Evolutionary conservation across 2,113 vertebrate genomes (phyloP).

Genomic region (Ailurus styani): DNA sequence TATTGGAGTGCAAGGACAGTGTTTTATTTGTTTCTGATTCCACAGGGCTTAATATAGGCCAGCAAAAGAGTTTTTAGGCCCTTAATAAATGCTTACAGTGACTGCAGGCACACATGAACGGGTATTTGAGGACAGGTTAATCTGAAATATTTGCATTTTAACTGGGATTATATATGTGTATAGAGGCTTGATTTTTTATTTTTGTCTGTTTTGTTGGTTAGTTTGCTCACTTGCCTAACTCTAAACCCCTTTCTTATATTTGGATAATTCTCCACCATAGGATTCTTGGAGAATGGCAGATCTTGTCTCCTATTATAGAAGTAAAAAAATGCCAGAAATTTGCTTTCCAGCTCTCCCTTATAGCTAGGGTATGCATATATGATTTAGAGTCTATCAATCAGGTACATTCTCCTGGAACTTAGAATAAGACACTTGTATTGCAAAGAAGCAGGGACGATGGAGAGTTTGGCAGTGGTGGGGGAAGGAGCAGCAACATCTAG

Average conservation of each 20-base stretch:
- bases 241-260: neutral
- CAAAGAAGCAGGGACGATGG: neutral
- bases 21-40: constrained; percentile 14
- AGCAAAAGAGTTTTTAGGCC: neutral
- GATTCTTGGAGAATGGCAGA: neutral
- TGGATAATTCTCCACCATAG: neutral
- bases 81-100: neutral
- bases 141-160: neutral
- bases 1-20: neutral
- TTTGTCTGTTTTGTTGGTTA: neutral
- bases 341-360: neutral
- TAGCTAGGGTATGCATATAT: neutral
- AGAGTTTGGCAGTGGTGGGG: neutral
- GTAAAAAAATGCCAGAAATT: neutral
- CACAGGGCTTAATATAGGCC: neutral
- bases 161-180: neutral
- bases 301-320: neutral
- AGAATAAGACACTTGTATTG: neutral
- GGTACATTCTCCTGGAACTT: neutral
- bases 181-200: neutral
- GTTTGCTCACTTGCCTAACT: neutral
- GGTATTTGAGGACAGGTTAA: neutral
- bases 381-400: neutral
- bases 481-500: neutral
- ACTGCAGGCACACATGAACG: neutral